Evolutionary conservation across 64 coral and sea anemone genomes (phyloP).

Genomic region (Exaiptasia diaphana): DNA sequence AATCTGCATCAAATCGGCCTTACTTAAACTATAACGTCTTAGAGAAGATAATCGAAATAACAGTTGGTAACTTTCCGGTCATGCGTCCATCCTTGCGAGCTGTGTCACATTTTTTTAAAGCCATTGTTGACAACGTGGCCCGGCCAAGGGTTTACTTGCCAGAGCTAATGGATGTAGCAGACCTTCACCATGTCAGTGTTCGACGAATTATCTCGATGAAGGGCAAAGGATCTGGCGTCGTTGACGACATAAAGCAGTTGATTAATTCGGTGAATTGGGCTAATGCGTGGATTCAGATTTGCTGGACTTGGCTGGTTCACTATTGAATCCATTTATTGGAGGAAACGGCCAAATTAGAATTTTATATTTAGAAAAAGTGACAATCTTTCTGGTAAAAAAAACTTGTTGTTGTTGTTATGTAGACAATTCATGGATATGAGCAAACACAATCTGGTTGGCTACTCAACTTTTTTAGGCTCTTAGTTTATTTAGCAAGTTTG

Average conservation of each 20-base stretch:
- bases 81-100: slow-evolving; percentile 28
- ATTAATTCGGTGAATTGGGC: slow-evolving; percentile 29
- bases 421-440: too few species aligned
- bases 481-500: too few species aligned
- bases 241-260: background rate
- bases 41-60: slow-evolving; percentile 23
- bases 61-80: background rate
- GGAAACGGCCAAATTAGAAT: too few species aligned
- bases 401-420: too few species aligned
- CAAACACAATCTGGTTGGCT: too few species aligned
- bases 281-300: slow-evolving; percentile 9
- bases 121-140: slow-evolving; percentile 26
- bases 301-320: slow-evolving; percentile 21
- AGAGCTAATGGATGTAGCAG: slow-evolving; percentile 23
- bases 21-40: slow-evolving; percentile 38
- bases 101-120: slow-evolving; percentile 29
- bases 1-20: slow-evolving; percentile 4
- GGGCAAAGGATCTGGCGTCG: slow-evolving; percentile 10
- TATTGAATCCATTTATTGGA: slow-evolving; percentile 41
- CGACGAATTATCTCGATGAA: slow-evolving; percentile 2
- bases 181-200: slow-evolving; percentile 15
- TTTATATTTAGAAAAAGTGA: too few species aligned
- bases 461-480: too few species aligned
- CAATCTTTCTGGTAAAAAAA: too few species aligned
- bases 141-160: slow-evolving; percentile 20